Base-by-base conservation (phyloP, 1,140 invertebrate genomes). In the Drosophila willistoni region DNA sequence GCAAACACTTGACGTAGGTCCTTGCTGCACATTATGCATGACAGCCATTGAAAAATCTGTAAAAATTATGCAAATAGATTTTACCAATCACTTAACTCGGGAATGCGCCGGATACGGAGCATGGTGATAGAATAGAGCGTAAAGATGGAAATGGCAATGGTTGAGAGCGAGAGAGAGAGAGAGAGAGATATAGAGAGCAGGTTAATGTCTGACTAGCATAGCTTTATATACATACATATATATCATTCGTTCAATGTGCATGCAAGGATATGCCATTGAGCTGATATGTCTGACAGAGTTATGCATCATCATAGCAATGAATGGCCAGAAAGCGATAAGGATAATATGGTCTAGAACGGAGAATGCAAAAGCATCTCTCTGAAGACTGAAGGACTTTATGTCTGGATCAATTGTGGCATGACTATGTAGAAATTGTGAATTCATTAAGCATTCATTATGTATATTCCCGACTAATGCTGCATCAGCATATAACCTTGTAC, bases 31-130 rank as follows among this genome's bases (percentile, higher is more conserved):
- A 83, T 84, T 79, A 83, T 83, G 81, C 77, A 85, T 64, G 83
- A 82, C 79, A 86, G 66, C 69, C 84, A 87, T 89, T 87, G 84
- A 87, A 79, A 87, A 87, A 87, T 87, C 83, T 87, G 83, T 87
- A 80, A 78, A 87, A 87, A 87, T 87, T 87, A 87, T 87, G 83
- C 83, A 87, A 87, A 87, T 87, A 89, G 67, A 89, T 87, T 89
- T 87, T 77, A 75, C 84, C 83, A 89, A 87, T 87, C 79, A 87
- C 84, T 87, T 87, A 86, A 87, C 79, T 76, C 60, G 65, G 79
- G 67, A 70, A 76, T 66, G 66, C 44, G 17, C 17, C 42, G 71
- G 64, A 51, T 13, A 65, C 12, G 44, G 3, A 51, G 14, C 25
- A 29, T 13, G 57, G 29, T 41, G 56, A 36, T 56, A 41, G 76